Evolutionary conservation across 2,888 invertebrate species (phyloP).

Genomic region (Fragum sueziense): DNA sequence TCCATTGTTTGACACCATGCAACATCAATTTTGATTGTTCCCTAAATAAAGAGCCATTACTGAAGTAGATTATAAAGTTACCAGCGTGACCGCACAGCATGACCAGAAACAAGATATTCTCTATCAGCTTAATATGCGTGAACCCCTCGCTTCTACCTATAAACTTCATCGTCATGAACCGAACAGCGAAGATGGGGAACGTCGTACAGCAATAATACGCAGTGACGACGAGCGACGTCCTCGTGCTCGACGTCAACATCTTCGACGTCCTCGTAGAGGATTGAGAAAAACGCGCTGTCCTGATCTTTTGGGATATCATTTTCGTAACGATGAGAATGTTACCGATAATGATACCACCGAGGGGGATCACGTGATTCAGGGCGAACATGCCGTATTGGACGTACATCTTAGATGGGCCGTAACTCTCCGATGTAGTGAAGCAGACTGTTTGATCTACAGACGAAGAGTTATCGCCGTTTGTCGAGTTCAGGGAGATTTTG

Average conservation of each 20-base stretch:
- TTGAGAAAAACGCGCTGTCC: neutral
- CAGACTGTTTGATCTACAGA: neutral
- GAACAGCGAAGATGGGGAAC: neutral
- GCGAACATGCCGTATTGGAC: neutral
- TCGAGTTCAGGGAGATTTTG: neutral
- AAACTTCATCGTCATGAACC: neutral
- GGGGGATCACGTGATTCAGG: neutral
- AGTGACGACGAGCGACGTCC: neutral
- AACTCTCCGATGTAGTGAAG: neutral
- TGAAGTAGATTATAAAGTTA: too few species aligned
- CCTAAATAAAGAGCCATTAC: too few species aligned
- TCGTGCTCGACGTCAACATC: neutral
- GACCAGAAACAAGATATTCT: neutral
- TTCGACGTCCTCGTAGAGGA: neutral
- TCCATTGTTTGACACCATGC: too few species aligned
- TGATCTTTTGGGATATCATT: neutral
- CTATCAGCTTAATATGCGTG: neutral
- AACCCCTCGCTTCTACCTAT: neutral
- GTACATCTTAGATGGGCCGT: neutral
- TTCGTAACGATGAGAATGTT: neutral
- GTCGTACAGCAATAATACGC: neutral
- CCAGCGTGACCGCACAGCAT: too few species aligned
- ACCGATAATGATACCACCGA: neutral
- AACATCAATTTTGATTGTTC: too few species aligned
- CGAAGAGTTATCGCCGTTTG: neutral